A percentile compares a stretch with the other conserved stretches of the same genome.
Evolutionary conservation across 2,113 vertebrate genomes (phyloP).

Genomic region (human): DNA sequence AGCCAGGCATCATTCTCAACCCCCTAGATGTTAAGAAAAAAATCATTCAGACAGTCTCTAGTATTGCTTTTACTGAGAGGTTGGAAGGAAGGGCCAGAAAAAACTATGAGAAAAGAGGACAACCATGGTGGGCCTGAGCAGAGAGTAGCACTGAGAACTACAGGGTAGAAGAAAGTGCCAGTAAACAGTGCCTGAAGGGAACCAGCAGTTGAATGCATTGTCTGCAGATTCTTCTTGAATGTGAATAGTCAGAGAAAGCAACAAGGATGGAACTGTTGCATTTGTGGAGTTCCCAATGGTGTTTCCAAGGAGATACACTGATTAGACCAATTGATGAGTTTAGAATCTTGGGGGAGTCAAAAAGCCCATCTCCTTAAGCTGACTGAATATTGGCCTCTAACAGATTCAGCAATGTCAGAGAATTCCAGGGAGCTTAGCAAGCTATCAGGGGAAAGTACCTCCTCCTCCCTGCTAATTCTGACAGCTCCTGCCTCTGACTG

Average conservation of each 20-base stretch:
- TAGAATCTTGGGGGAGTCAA: conserved; percentile 54
- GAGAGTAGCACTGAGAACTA: background rate
- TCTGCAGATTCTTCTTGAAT: background rate
- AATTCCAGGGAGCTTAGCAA: conserved; percentile 58
- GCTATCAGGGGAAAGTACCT: conserved; percentile 42
- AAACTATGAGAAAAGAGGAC: background rate
- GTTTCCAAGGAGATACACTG: background rate
- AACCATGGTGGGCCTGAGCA: background rate
- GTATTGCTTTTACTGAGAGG: background rate
- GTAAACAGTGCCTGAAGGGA: background rate
- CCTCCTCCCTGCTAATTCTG: conserved; percentile 41
- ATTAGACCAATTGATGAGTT: conserved; percentile 29
- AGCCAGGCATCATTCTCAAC: background rate
- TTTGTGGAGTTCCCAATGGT: background rate
- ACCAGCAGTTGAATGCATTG: background rate
- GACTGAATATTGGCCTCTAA: conserved; percentile 59
- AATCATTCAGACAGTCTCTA: background rate
- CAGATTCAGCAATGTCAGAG: conserved; percentile 34
- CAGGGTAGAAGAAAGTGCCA: background rate
- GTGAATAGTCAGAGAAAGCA: background rate
- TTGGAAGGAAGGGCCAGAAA: background rate
- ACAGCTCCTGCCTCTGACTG: conserved; percentile 30
- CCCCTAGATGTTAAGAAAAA: background rate
- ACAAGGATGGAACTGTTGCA: background rate
- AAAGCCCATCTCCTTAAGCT: conserved; percentile 57